A percentile compares a stretch with the other conserved stretches of the same genome.
Conservation (phyloP, 2,797 vertebrate genomes). For the Hyperoplus lanceolatus region DNA sequence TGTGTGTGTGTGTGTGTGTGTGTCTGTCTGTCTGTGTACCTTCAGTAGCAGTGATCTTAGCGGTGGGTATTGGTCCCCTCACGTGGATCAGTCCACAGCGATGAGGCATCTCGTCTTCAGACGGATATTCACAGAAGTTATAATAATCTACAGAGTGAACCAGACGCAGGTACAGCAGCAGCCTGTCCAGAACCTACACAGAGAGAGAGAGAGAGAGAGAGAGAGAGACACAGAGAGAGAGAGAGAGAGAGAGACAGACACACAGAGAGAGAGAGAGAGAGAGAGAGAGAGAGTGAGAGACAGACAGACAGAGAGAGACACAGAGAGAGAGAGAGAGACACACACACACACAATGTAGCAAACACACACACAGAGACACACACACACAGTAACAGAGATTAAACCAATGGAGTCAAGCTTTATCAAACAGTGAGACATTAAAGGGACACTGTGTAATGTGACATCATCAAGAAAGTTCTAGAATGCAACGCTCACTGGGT, state of each 20-base stretch:
- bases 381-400: no score
- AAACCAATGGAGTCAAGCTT: no score
- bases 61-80: constrained; percentile 90
- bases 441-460: no score
- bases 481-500: no score
- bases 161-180: constrained; percentile 92
- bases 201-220: neutral
- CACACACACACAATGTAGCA: no score
- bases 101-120: constrained; percentile 95
- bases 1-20: constrained; percentile 8
- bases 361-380: no score
- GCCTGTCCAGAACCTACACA: constrained; percentile 90
- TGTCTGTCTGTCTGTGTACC: constrained; percentile 47
- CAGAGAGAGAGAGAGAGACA: no score
- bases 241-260: neutral
- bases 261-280: neutral
- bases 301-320: no score
- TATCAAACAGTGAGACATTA: no score
- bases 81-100: constrained; percentile 94
- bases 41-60: constrained; percentile 84
- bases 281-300: no score
- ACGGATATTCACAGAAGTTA: constrained; percentile 92
- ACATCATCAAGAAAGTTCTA: no score
- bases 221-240: neutral
- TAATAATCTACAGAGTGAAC: constrained; percentile 95